Percentiles rank a stretch among this genome's conserved stretches.
Evolutionary conservation across 1,140 invertebrate genomes (phyloP).

Genomic region (Magallana ariakensis): DNA sequence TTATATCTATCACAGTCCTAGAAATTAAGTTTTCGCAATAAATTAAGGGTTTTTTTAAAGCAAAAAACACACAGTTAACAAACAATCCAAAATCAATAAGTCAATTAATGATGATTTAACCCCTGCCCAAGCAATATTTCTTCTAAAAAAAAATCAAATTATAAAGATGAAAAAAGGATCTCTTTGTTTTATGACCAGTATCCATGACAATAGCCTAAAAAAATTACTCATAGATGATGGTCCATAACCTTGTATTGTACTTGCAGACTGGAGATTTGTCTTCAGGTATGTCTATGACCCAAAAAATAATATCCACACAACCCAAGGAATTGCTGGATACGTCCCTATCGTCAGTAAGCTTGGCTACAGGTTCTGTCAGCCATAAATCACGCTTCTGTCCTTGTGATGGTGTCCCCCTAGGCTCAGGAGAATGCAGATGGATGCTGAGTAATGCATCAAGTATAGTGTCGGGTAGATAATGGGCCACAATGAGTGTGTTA

Average conservation of each 20-base stretch:
- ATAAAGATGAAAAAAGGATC: background rate
- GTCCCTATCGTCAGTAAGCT: conserved; percentile 8
- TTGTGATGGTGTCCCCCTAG: background rate
- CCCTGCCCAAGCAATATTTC: too few species aligned
- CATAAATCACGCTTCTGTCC: background rate
- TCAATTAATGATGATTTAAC: too few species aligned
- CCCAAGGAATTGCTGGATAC: background rate
- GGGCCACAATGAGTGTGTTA: background rate
- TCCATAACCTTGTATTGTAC: background rate
- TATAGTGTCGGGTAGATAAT: conserved; percentile 31
- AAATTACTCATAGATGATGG: conserved; percentile 15
- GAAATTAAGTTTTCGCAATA: too few species aligned
- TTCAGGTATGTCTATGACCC: conserved; percentile 14
- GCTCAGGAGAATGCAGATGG: background rate
- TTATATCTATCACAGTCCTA: too few species aligned
- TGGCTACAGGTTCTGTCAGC: background rate
- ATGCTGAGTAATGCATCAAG: conserved; percentile 2
- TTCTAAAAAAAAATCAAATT: too few species aligned
- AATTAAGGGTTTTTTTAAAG: too few species aligned
- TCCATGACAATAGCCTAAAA: conserved; percentile 15
- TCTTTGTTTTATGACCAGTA: background rate
- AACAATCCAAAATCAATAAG: too few species aligned
- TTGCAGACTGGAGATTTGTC: background rate
- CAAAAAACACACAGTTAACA: too few species aligned
- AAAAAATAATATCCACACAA: background rate